A percentile compares a stretch with the other conserved stretches of the same genome.
These are phyloP conservation scores for Xylota sylvarum DNA, from an alignment of 2,888 invertebrate species.

Conservation along the genomic window DNA sequence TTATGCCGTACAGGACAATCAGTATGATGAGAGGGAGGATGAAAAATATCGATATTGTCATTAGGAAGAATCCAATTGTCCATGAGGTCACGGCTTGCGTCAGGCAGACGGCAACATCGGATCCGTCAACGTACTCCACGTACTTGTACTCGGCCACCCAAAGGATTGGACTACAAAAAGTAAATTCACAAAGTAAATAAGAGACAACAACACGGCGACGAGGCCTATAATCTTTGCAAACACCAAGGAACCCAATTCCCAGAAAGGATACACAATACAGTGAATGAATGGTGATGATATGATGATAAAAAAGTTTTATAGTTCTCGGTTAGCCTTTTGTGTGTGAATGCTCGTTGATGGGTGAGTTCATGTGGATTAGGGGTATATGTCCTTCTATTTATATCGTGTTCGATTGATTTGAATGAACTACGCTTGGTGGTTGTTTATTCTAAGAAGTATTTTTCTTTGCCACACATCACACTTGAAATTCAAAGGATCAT, in stretches of 20 bases:
- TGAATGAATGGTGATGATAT: slow-evolving; percentile 36
- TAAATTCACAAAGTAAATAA: slow-evolving; percentile 81
- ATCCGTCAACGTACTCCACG: slow-evolving; percentile 89
- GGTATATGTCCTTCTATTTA: background rate
- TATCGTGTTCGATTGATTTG: slow-evolving; percentile 45
- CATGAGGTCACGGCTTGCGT: slow-evolving; percentile 91
- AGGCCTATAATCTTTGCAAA: slow-evolving; percentile 30
- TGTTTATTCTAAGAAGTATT: slow-evolving; percentile 43
- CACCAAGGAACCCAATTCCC: slow-evolving; percentile 25
- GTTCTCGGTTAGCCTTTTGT: slow-evolving; percentile 20
- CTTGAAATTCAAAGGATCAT: slow-evolving; percentile 71
- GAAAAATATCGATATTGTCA: slow-evolving; percentile 92
- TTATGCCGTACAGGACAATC: slow-evolving; percentile 92
- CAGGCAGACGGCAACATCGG: slow-evolving; percentile 90
- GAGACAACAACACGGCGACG: slow-evolving; percentile 23
- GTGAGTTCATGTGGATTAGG: slow-evolving; percentile 39
- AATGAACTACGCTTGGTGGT: slow-evolving; percentile 43
- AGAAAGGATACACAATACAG: slow-evolving; percentile 3
- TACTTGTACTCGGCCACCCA: slow-evolving; percentile 90
- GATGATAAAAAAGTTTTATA: slow-evolving; percentile 62
- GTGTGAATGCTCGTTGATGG: slow-evolving; percentile 10
- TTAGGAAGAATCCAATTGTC: slow-evolving; percentile 92
- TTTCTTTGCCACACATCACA: slow-evolving; percentile 53
- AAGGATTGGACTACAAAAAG: slow-evolving; percentile 91
- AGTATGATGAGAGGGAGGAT: slow-evolving; percentile 92